These are phyloP conservation scores for Bos taurus DNA, from an alignment of 2,113 vertebrate genomes.

Conservation along the genomic window ARS-UCD2.0 NC_037357.1:56681001-56681500, in stretches of 20 bases:
- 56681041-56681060: background rate
- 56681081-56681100: background rate
- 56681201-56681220: background rate
- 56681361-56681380: background rate
- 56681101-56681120: background rate
- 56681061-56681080: background rate
- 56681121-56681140: background rate
- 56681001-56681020: background rate
- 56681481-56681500: background rate
- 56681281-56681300: background rate
- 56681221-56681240: background rate
- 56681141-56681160: slow-evolving; percentile 8
- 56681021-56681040: background rate
- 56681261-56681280: background rate
- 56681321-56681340: background rate
- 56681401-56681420: background rate
- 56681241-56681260: background rate
- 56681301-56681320: background rate
- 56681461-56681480: background rate
- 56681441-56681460: background rate
- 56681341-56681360: background rate
- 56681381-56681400: background rate
- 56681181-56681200: background rate
- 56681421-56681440: background rate
- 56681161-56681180: background rate